A percentile compares a stretch with the other conserved stretches of the same genome.
These are phyloP conservation scores for Drosophila biarmipes DNA, from an alignment of 1,140 invertebrate genomes.

Conservation along the genomic window DNA sequence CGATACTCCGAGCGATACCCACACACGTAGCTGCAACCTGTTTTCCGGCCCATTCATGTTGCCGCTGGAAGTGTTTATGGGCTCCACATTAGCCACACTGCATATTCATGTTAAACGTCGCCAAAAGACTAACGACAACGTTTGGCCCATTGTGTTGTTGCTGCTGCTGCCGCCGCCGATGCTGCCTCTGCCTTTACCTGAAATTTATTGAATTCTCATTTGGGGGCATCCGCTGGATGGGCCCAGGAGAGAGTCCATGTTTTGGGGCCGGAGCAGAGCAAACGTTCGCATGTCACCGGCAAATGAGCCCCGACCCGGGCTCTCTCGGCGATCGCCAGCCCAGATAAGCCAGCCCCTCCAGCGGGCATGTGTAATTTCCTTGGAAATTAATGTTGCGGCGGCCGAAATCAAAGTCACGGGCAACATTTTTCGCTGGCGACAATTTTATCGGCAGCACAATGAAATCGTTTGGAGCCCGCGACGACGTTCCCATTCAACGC, in stretches of 20 bases:
- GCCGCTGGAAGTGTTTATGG: conserved; percentile 83
- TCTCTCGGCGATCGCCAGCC: conserved; percentile 56
- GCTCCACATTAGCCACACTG: conserved; percentile 84
- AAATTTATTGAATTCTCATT: conserved; percentile 83
- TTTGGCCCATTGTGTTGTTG: conserved; percentile 68
- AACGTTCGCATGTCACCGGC: conserved; percentile 75
- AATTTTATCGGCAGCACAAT: conserved; percentile 83
- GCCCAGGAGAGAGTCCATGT: conserved; percentile 26
- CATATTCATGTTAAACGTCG: conserved; percentile 83
- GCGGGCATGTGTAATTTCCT: conserved; percentile 72
- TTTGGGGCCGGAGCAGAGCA: conserved; percentile 29
- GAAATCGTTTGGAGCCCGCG: conserved; percentile 67
- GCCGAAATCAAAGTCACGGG: conserved; percentile 79
- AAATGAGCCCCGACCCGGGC: conserved; percentile 63
- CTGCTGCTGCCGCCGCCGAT: conserved; percentile 26
- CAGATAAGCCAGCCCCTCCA: conserved; percentile 58
- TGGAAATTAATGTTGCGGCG: conserved; percentile 81
- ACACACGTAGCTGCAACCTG: conserved; percentile 78
- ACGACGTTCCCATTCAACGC: conserved; percentile 41
- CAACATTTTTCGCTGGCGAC: conserved; percentile 77
- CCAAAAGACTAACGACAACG: conserved; percentile 80
- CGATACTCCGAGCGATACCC: conserved; percentile 48
- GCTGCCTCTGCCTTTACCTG: conserved; percentile 53
- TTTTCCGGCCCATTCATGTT: conserved; percentile 76
- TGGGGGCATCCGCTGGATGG: conserved; percentile 37